Percentiles rank a stretch among this genome's conserved stretches.
Evolutionary conservation across 2,888 invertebrate species (phyloP).

Genomic region (Apocheima hispidaria): DNA sequence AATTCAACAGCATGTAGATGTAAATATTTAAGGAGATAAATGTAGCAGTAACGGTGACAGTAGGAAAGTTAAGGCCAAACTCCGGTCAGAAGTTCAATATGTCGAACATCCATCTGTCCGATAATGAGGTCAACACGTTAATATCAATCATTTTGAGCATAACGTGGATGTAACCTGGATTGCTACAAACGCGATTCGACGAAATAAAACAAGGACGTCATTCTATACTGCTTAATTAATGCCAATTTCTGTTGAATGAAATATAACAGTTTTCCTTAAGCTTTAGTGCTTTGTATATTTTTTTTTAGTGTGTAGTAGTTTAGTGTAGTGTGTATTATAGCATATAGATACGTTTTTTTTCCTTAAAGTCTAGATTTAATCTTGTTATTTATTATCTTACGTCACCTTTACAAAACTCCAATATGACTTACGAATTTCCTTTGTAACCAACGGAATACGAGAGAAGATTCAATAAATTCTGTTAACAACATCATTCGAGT

Average conservation of each 20-base stretch:
- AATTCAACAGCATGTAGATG: slow-evolving; percentile 15
- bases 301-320: not conserved
- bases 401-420: slow-evolving; percentile 9
- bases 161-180: not conserved
- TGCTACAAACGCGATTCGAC: not conserved
- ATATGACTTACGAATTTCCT: not conserved
- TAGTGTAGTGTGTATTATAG: no score
- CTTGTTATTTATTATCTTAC: not conserved
- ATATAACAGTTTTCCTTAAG: not conserved
- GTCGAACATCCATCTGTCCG: slow-evolving; percentile 54
- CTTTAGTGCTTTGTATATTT: not conserved
- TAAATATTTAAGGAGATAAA: slow-evolving; percentile 13
- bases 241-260: not conserved
- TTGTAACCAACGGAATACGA: not conserved
- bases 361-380: not conserved
- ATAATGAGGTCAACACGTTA: slow-evolving; percentile 46
- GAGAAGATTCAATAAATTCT: slow-evolving; percentile 16
- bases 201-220: slow-evolving; percentile 3
- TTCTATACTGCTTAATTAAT: not conserved
- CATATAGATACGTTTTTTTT: not conserved
- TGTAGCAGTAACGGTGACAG: slow-evolving; percentile 15
- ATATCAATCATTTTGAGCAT: slow-evolving; percentile 49
- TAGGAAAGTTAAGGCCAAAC: slow-evolving; percentile 49
- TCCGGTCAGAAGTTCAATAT: slow-evolving; percentile 57
- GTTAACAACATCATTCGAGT: slow-evolving; percentile 48